Conservation (phyloP, 2,797 vertebrate genomes). For the Eupleurogrammus muticus region DNA sequence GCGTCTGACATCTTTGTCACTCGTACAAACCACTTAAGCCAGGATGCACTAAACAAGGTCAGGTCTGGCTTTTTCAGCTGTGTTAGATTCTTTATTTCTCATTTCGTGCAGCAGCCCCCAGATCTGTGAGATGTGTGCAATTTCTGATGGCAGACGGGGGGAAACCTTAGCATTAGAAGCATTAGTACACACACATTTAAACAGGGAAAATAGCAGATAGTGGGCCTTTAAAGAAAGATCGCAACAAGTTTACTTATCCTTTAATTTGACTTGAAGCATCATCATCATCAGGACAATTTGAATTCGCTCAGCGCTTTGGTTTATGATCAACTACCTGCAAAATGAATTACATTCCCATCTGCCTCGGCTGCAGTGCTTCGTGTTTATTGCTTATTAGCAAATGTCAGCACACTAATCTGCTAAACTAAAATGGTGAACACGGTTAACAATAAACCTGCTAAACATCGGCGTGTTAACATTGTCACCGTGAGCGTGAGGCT, state of each 20-base stretch:
- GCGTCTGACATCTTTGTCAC: too few species aligned
- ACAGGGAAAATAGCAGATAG: too few species aligned
- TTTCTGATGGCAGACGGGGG: too few species aligned
- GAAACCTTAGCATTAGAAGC: too few species aligned
- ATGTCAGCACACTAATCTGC: background rate
- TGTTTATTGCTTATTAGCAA: background rate
- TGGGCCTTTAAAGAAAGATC: background rate
- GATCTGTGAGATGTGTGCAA: too few species aligned
- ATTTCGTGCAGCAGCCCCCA: too few species aligned
- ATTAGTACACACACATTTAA: too few species aligned
- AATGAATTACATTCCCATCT: background rate
- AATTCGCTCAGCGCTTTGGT: background rate
- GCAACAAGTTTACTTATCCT: background rate
- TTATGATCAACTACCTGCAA: constrained; percentile 5
- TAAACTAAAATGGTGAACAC: background rate
- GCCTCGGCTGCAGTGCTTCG: background rate
- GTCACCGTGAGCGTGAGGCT: background rate
- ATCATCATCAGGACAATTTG: accelerated
- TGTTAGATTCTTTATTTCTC: too few species aligned
- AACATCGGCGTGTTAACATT: background rate
- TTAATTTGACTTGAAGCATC: background rate
- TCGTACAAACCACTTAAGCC: too few species aligned
- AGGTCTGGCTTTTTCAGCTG: too few species aligned
- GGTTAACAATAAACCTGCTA: background rate
- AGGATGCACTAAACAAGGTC: too few species aligned